Base-by-base conservation (phyloP, 2,113 vertebrate species). In the Bungarus multicinctus region DNA sequence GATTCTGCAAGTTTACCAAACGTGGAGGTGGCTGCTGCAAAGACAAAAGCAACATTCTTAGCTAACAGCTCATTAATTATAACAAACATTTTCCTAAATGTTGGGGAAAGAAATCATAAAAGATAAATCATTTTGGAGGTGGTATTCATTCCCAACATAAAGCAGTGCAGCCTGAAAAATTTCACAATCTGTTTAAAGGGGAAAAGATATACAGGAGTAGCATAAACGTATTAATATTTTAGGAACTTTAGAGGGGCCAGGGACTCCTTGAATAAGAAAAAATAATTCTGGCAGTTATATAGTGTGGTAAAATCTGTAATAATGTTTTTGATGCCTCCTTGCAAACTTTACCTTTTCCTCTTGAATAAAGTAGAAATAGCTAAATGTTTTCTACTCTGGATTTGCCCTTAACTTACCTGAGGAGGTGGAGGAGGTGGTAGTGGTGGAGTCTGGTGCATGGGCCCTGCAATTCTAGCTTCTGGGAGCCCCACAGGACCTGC, bases 1-100 rank as follows among this genome's bases (percentile, higher is more conserved):
- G 97, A 95, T 97, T 98, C 92, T 97, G 98, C 94, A 98, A 98
- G 95, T 98, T 97, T 96, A 98, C 97, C 95, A 98, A 96, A 88
- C 98, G 97, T 0, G 98, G 98, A 95, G 98, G 98, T 52, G 97
- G 96, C 95, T 98, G 96, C 93, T 94, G 90, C 92, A 97, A 96
- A 92, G 94, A 90, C 34, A 53, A 94, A 86, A 92, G 50, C 1
- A 93, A 85, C 60, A 43, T 45, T 69, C 1, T 88, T 91, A 90
- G 57, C 93, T 50, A 94, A 47, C 16, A 90, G 16, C 45, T 58
- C 23, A 20, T 14, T 53, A 89, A 34, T 43, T 91, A 22, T 4
- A 52, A 89, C 7, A 5, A 88, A 22, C 55, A 2, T 9, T 60
- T 74, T 39, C 39, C 52, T 27, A 81, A 30, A 57, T 30, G 52